Evolutionary conservation across 2,113 vertebrate species (phyloP), one percentile per base, ranked within the genome.

Genomic region (Thunnus maccoyii): DNA sequence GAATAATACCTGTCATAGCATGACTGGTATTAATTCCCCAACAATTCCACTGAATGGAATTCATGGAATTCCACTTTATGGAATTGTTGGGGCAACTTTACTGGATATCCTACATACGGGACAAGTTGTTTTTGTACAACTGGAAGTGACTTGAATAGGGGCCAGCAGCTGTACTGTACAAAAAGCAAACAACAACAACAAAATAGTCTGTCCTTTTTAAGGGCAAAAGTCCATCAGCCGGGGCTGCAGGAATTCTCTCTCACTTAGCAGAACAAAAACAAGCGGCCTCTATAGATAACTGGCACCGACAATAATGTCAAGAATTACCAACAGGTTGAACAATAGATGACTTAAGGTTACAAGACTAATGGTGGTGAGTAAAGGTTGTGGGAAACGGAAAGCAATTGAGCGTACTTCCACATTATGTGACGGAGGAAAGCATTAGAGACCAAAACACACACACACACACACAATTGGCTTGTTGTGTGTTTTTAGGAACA

Each of bases 211-310:
- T 55, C 17, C 30, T 75, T 67, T 85, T 41, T 56, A 22, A 79
- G 63, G 55, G 75, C 76, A 86, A 57, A 72, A 54, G 88, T 89
- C 82, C 62, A 86, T 71, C 62, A 71, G 58, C 32, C 78, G 22
- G 64, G 18, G 48, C 47, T 41, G 50, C 72, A 74, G 91, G 86
- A 93, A 93, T 72, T 90, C 50, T 72, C 71, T 74, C 44, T 54
- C 73, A 82, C 51, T 82, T 76, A 80, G 78, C 51, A 83, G 74
- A 87, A 90, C 61, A 91, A 89, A 88, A 89, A 86, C 88, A 86
- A 63, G 30, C 65, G 2, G 22, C 72, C 22, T 55, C 46, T 8
- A 75, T 58, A 14, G 72, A 78, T 86, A 87, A 89, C 87, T 76
- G 67, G 80, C 75, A 83, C 50, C 25, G 6, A 48, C 60, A 72